Evolutionary conservation across 2,888 invertebrate genomes (phyloP), one percentile per base, ranked within the genome.

Genomic region (Drosophila nr. medialis): DNA sequence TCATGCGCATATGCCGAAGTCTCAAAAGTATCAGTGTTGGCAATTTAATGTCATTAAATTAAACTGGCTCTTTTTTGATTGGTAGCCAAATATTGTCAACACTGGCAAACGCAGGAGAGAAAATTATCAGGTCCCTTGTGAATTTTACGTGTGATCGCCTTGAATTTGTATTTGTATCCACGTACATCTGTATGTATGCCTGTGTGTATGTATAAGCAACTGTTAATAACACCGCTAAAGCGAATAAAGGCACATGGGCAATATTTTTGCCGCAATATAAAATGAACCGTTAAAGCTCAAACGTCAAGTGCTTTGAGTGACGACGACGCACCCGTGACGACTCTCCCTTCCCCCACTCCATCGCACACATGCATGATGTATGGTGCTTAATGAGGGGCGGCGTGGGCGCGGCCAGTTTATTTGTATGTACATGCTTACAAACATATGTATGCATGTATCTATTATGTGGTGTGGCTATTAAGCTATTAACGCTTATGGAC

Each of bases 211-310:
- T 32, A 59, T 65, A 48, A 55, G 63, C 30, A 61, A 77, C 65
- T 62, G 75, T 77, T 66, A 77, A 77, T 72, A 67, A 56, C 67
- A 56, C 65, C 53, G 79, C 61, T 68, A 64, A 73, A 62, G 68
- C 64, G 79, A 67, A 59, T 45, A 45, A 63, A 50, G 62, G 64
- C 62, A 71, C 59, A 74, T 73, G 54, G 68, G 73, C 58, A 64
- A 64, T 79, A 75, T 80, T 80, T 70, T 42, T 64, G 53, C 56
- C 65, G 60, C 75, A 64, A 79, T 77, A 63, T 59, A 75, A 75
- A 78, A 53, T 62, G 62, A 87, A 73, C 85, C 82, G 88, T 85
- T 85, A 82, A 82, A 82, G 83, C 88, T 66, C 66, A 73, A 73
- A 69, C 79, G 68, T 80, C 76, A 78, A 78, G 80, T 76, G 72